phyloP scores from a whole-genome alignment of 2,113 vertebrate genomes.

The Sorex fumeus region DNA sequence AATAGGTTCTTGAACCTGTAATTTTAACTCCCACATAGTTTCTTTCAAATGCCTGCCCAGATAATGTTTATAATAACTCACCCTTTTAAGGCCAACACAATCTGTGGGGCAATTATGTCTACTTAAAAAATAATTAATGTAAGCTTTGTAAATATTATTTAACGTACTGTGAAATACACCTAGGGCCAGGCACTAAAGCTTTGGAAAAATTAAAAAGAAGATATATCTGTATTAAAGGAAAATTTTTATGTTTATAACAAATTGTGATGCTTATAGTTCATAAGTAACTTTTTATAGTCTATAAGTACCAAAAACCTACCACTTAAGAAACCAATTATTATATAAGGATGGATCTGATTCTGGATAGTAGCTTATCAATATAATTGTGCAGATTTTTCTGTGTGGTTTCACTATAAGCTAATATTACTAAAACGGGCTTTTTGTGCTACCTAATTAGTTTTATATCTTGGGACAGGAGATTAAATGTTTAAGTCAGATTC shows the following conservation, averaged over 20 bases:
- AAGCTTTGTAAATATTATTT: slow-evolving; percentile 34
- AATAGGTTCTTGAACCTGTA: slow-evolving; percentile 88
- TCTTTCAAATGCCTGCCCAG: slow-evolving; percentile 87
- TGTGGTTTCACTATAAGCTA: background rate
- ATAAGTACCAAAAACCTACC: slow-evolving; percentile 11
- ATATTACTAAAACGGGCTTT: slow-evolving; percentile 61
- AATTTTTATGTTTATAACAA: slow-evolving; percentile 27
- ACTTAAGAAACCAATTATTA: background rate
- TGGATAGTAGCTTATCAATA: slow-evolving; percentile 30
- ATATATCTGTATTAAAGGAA: slow-evolving; percentile 37
- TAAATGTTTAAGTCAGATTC: slow-evolving; percentile 62
- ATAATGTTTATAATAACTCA: slow-evolving; percentile 84
- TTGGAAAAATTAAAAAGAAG: slow-evolving; percentile 61
- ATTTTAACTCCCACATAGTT: slow-evolving; percentile 89
- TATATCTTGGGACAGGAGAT: slow-evolving; percentile 52
- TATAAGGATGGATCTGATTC: slow-evolving; percentile 50
- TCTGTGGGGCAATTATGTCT: slow-evolving; percentile 64
- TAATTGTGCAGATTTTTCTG: background rate
- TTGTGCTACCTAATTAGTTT: slow-evolving; percentile 56
- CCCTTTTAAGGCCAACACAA: slow-evolving; percentile 77
- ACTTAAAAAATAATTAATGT: slow-evolving; percentile 76
- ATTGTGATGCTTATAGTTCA: background rate
- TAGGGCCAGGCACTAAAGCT: background rate
- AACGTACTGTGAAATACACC: background rate
- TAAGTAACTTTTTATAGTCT: background rate